Conservation (phyloP, 2,888 invertebrate species). For the Papilio protenor region DNA sequence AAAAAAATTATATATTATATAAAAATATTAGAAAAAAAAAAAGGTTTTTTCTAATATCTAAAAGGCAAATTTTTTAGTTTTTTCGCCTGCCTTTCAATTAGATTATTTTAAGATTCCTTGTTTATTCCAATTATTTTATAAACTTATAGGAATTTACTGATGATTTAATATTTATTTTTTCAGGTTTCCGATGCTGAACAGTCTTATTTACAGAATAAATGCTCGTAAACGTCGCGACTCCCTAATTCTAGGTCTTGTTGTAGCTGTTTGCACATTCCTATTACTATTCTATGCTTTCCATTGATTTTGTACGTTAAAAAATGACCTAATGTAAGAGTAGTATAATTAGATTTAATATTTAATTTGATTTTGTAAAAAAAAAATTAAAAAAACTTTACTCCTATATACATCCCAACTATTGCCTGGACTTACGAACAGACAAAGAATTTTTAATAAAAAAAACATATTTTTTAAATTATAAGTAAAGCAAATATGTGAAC, state of each 20-base stretch:
- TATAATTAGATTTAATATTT: background rate
- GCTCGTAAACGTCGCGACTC: slow-evolving; percentile 82
- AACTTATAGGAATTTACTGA: background rate
- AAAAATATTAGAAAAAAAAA: too few species aligned
- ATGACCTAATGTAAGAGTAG: background rate
- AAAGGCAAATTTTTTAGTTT: too few species aligned
- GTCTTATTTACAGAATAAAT: slow-evolving; percentile 96
- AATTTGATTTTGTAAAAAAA: background rate
- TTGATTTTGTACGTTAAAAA: background rate
- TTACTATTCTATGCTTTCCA: background rate
- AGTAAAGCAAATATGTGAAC: too few species aligned
- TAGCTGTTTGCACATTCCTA: slow-evolving; percentile 72
- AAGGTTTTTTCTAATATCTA: too few species aligned
- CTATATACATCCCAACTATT: too few species aligned
- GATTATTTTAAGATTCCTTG: too few species aligned
- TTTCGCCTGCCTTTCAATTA: too few species aligned
- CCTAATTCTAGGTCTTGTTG: slow-evolving; percentile 94
- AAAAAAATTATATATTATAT: too few species aligned
- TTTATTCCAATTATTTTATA: background rate
- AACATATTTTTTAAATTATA: too few species aligned
- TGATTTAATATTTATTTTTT: slow-evolving; percentile 21
- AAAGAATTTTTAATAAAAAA: too few species aligned
- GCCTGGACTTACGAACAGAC: too few species aligned
- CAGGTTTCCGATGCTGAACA: slow-evolving; percentile 92
- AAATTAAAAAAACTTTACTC: background rate